Evolutionary conservation across 2,888 invertebrate genomes (phyloP).

Genomic region (Mythimna ferrago): DNA sequence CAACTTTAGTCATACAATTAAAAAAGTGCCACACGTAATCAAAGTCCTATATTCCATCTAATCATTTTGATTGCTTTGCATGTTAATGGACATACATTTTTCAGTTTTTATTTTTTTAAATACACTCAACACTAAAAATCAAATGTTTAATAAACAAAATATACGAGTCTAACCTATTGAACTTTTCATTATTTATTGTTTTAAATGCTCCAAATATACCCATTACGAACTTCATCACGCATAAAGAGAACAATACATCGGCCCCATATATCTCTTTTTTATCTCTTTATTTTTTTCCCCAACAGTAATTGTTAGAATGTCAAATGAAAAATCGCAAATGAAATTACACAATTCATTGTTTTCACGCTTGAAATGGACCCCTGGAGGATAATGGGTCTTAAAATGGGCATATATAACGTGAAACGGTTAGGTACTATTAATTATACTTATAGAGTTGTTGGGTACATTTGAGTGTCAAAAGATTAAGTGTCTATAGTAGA

Average conservation of each 20-base stretch:
- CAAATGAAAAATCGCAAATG: constrained; percentile 81
- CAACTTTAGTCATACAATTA: too few relatives aligned
- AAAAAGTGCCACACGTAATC: too few relatives aligned
- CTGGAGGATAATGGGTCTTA: constrained; percentile 72
- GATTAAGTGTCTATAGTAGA: background rate
- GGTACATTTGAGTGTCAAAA: background rate
- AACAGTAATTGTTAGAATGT: constrained; percentile 74
- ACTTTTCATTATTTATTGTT: constrained; percentile 38
- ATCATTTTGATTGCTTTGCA: too few relatives aligned
- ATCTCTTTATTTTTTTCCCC: constrained; percentile 66
- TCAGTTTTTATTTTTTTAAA: background rate
- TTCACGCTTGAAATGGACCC: constrained; percentile 71
- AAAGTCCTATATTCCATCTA: too few relatives aligned
- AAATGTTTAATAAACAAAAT: constrained; percentile 28
- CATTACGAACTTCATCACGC: constrained; percentile 67
- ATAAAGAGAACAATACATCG: constrained; percentile 68
- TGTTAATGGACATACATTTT: background rate
- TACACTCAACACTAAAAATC: constrained; percentile 16
- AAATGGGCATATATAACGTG: constrained; percentile 68
- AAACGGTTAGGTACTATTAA: constrained; percentile 45
- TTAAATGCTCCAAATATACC: constrained; percentile 56
- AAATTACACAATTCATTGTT: constrained; percentile 79
- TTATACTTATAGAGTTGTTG: constrained; percentile 24
- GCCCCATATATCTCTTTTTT: constrained; percentile 68
- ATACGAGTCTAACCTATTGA: constrained; percentile 28